Evolutionary conservation across 2,888 invertebrate genomes (phyloP), one percentile per base, ranked within the genome.

Genomic region (Parapristionchus giblindavisi): DNA sequence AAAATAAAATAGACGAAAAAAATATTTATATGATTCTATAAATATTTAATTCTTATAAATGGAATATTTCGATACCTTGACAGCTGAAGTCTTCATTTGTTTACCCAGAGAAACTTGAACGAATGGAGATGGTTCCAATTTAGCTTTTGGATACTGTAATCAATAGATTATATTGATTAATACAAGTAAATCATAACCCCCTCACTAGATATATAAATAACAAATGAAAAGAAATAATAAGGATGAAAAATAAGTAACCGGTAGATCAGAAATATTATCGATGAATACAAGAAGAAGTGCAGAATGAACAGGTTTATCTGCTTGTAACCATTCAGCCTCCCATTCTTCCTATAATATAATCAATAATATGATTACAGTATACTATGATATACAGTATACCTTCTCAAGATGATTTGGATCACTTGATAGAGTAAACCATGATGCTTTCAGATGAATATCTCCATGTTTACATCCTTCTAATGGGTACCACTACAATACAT

Each of bases 381-480:
- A n/a, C n/a, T n/a, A n/a, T n/a, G n/a, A n/a, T n/a, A n/a, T n/a
- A 8, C 17, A 6, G 29, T 66, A 21, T n/a, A 68, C 60, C 54
- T 79, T 77, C 52, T 82, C 79, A 51, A 83, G 63, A 72, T 82
- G 77, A 48, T 65, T 66, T 34, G 78, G 56, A 24, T 85, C 77
- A n/a, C 74, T 79, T 36, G 81, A 92, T 74, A 97, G 91, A 75
- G 92, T 92, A 82, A 96, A 92, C 98, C 98, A 99, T 6, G 93
- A 92, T 71, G 96, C 91, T 70, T 94, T 92, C 72, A 98, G 89
- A 88, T 96, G 95, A 0, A 99, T 91, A 90, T 95, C 93, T 6
- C 98, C 98, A 87, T 95, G 94, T 89, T 95, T 96, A 11, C 95
- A 96, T 89, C 95, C 93, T 89, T 97, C 96, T 82, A 99, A 91